Evolutionary conservation across 2,797 vertebrate genomes (phyloP).

Genomic region (Pseudomugil gertrudae): DNA sequence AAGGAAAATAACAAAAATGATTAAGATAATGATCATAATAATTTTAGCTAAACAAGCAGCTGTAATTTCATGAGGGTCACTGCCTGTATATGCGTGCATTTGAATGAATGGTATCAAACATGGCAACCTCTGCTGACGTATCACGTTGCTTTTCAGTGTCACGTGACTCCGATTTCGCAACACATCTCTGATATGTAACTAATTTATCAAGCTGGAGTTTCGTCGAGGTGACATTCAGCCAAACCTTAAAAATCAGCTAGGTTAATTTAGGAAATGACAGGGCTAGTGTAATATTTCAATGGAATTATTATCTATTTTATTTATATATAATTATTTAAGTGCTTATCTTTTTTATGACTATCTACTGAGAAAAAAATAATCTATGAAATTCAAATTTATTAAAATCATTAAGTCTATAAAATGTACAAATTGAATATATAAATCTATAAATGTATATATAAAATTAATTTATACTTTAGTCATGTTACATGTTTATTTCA

Average conservation of each 20-base stretch:
- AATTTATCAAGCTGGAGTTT: constrained; percentile 11
- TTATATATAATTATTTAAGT: not conserved
- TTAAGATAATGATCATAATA: no score
- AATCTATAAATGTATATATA: no score
- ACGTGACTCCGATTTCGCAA: constrained; percentile 40
- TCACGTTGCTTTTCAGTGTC: not conserved
- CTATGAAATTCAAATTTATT: not conserved
- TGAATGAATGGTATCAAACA: not conserved
- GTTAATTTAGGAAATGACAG: not conserved
- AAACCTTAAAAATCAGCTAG: constrained; percentile 16
- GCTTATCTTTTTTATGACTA: not conserved
- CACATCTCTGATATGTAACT: constrained; percentile 27
- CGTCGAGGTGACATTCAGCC: not conserved
- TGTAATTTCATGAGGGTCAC: not conserved
- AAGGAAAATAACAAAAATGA: no score
- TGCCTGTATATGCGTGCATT: not conserved
- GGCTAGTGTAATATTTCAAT: not conserved
- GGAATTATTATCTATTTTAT: not conserved
- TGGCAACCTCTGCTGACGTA: not conserved
- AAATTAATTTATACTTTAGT: not conserved
- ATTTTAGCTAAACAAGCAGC: not conserved
- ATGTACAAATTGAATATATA: no score
- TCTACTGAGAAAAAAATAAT: not conserved
- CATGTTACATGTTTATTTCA: not conserved
- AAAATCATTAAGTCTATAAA: no score